Conservation (phyloP, 2,888 invertebrate genomes). For the Xylophagus ater region DNA sequence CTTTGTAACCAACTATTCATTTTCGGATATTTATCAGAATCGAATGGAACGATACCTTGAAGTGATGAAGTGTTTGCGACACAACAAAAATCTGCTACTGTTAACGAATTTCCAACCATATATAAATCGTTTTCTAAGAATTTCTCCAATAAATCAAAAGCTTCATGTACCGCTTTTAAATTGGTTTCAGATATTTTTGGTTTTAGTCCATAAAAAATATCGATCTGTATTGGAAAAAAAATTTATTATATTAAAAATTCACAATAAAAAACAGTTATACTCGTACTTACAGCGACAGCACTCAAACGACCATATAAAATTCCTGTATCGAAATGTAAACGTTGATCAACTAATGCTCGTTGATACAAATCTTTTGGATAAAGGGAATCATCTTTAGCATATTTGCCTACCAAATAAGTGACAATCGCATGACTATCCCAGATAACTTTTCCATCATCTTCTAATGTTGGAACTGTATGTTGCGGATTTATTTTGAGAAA, state of each 20-base stretch:
- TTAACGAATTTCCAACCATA: background rate
- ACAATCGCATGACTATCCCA: slow-evolving; percentile 17
- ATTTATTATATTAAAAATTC: background rate
- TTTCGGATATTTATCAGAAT: slow-evolving; percentile 1
- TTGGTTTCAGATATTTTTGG: too few species aligned
- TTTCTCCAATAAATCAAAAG: too few species aligned
- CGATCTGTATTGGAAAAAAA: too few species aligned
- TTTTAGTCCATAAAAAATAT: too few species aligned
- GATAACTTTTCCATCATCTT: slow-evolving; percentile 10
- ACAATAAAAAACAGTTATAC: background rate
- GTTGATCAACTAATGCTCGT: slow-evolving; percentile 13
- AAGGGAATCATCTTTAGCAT: slow-evolving; percentile 12
- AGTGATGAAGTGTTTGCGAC: background rate
- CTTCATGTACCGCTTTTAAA: too few species aligned
- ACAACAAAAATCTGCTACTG: slow-evolving; percentile 1
- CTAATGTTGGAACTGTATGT: slow-evolving; percentile 17
- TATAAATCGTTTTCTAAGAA: too few species aligned
- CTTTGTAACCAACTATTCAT: slow-evolving; percentile 1
- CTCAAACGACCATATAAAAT: slow-evolving; percentile 7
- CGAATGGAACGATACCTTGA: background rate
- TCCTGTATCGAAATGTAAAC: slow-evolving; percentile 13
- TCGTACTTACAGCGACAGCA: slow-evolving; percentile 3
- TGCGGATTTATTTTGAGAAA: slow-evolving; percentile 15
- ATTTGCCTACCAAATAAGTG: slow-evolving; percentile 14
- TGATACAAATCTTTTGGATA: slow-evolving; percentile 14